Evolutionary conservation across 1,140 invertebrate species (phyloP).

Genomic region (Planococcus citri): DNA sequence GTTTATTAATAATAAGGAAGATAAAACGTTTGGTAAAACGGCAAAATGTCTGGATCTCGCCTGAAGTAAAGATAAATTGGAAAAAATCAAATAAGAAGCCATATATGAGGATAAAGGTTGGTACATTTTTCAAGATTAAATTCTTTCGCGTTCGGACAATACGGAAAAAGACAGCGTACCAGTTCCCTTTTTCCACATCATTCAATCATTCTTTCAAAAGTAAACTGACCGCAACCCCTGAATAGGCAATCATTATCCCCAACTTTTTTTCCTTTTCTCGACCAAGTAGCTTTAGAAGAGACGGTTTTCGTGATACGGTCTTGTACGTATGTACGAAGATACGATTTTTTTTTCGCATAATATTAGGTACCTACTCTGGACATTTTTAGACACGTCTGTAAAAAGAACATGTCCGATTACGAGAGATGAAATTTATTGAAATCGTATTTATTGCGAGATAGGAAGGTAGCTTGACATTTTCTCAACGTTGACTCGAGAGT

Average conservation of each 20-base stretch:
- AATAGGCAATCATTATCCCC: neutral
- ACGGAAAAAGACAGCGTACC: neutral
- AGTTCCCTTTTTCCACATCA: neutral
- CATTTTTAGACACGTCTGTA: too few relatives aligned
- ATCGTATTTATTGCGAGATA: too few relatives aligned
- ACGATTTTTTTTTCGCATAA: too few relatives aligned
- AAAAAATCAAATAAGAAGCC: constrained; percentile 7
- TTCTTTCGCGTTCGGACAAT: constrained; percentile 6
- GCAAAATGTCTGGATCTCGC: neutral
- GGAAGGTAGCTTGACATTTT: too few relatives aligned
- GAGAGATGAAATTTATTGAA: too few relatives aligned
- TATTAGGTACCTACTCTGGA: too few relatives aligned
- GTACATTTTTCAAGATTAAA: constrained; percentile 8
- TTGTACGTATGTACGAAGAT: too few relatives aligned
- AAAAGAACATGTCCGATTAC: too few relatives aligned
- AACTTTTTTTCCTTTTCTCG: neutral
- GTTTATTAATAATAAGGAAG: constrained; percentile 8
- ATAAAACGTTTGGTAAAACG: constrained; percentile 7
- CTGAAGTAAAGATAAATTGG: neutral
- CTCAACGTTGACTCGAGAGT: too few relatives aligned
- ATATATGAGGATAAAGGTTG: neutral
- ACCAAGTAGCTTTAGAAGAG: too few relatives aligned
- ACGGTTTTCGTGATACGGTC: too few relatives aligned
- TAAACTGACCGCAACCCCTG: neutral
- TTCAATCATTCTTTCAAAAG: neutral